A percentile compares a stretch with the other conserved stretches of the same genome.
Conservation (phyloP, 92 coral and sea anemone genomes). For the Parazoanthus darwini region DNA sequence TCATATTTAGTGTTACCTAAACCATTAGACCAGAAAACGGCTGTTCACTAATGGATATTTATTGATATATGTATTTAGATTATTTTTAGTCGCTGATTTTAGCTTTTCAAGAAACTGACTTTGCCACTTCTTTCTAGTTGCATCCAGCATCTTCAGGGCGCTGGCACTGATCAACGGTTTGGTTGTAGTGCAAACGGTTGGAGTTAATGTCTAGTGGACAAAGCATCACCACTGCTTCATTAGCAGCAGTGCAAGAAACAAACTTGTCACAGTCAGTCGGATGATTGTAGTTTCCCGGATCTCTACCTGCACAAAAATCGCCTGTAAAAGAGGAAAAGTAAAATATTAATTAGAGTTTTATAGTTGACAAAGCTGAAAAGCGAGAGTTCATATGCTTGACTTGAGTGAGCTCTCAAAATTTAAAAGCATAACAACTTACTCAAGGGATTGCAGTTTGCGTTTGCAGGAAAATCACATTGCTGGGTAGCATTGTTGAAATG, state of each 20-base stretch:
- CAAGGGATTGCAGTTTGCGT: background rate
- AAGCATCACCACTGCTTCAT: background rate
- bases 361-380: too few species aligned
- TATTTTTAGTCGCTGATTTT: too few species aligned
- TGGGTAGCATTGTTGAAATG: background rate
- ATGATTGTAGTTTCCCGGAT: background rate
- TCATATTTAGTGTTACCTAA: too few species aligned
- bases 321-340: background rate
- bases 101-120: too few species aligned
- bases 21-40: too few species aligned
- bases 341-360: background rate
- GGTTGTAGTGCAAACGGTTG: background rate
- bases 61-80: too few species aligned
- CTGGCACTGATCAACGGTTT: constrained; percentile 4
- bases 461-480: background rate
- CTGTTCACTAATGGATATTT: background rate
- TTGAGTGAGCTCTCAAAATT: too few species aligned
- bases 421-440: background rate
- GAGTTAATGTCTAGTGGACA: background rate
- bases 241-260: background rate
- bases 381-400: too few species aligned
- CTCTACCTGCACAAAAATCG: constrained; percentile 1
- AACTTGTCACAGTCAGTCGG: constrained; percentile 11
- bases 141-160: constrained; percentile 14
- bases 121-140: background rate